Evolutionary conservation across 2,797 vertebrate genomes (phyloP), one percentile per base, ranked within the genome.

Genomic region (Florisuga fusca): DNA sequence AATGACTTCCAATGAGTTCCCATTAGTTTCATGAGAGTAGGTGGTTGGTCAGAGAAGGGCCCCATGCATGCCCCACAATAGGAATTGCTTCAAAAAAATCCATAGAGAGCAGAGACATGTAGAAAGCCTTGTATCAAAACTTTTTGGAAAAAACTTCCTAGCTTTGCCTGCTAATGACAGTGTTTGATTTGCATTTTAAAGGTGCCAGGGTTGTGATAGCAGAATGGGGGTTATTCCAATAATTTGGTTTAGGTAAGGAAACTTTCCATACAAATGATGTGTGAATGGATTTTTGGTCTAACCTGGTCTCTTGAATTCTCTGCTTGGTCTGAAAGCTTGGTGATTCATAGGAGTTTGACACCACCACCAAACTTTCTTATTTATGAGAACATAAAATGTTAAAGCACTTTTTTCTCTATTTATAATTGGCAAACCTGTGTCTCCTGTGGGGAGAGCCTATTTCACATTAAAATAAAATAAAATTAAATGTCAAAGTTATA

Each of bases 301-400:
- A 43, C 57, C 7, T 73, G 15, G 36, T 9, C 26, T 93, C 84
- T 31, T 67, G 72, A 71, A 83, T 54, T 15, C 33, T 83, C 21
- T 84, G 38, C 54, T 92, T 33, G 64, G 43, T 50, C 61, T 55
- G 58, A 68, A 85, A 87, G 12, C 15, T 51, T 81, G 57, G 29
- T 73, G 50, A 74, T 90, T 93, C 61, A 36, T 63, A 51, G n/a
- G 36, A 82, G 43, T 87, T 80, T 93, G 86, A 93, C 81, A 87
- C 21, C 21, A 58, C 31, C 1, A 3, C 72, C 64, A 75, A 93
- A 93, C 81, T 89, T 93, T 64, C 72, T 85, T 75, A 87, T 89
- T 93, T 93, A 93, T 75, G 62, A 72, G 51, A 87, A 81, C 15
- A 84, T 68, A 81, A 95, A 95, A 91, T 38, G 57, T 85, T 89